Evolutionary conservation across 1,140 invertebrate species (phyloP).

Genomic region (Vanessa tameamea): DNA sequence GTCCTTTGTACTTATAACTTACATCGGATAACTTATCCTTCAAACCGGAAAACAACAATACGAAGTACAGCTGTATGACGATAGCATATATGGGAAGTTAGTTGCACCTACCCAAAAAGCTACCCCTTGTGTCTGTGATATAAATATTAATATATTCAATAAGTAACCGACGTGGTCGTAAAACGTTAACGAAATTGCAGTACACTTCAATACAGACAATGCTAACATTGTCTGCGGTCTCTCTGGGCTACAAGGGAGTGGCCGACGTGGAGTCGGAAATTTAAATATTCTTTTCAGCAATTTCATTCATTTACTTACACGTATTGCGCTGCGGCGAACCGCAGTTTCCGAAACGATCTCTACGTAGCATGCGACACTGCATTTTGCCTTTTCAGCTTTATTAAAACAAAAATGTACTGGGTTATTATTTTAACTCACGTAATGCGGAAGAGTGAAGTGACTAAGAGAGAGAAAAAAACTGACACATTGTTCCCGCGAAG

Average conservation of each 20-base stretch:
- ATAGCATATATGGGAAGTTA: too few relatives aligned
- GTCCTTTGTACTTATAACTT: too few relatives aligned
- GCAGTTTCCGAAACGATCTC: slow-evolving; percentile 35
- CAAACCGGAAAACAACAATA: too few relatives aligned
- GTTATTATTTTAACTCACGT: slow-evolving; percentile 36
- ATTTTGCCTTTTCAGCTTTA: slow-evolving; percentile 39
- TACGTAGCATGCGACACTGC: slow-evolving; percentile 30
- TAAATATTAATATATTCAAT: background rate
- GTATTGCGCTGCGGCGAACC: slow-evolving; percentile 37
- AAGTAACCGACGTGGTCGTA: background rate
- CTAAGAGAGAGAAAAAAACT: slow-evolving; percentile 20
- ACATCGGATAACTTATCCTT: too few relatives aligned
- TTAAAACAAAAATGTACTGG: slow-evolving; percentile 39
- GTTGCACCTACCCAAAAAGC: too few relatives aligned
- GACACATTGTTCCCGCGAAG: slow-evolving; percentile 12
- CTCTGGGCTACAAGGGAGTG: slow-evolving; percentile 15
- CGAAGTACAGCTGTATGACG: too few relatives aligned
- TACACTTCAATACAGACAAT: slow-evolving; percentile 27
- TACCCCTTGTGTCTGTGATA: too few relatives aligned
- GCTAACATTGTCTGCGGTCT: slow-evolving; percentile 18
- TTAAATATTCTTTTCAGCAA: slow-evolving; percentile 38
- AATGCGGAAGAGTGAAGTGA: slow-evolving; percentile 15
- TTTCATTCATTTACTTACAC: slow-evolving; percentile 46
- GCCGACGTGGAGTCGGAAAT: slow-evolving; percentile 27
- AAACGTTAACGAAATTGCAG: slow-evolving; percentile 26